A percentile compares a stretch with the other conserved stretches of the same genome.
Evolutionary conservation across 2,888 invertebrate genomes (phyloP).

Genomic region (Macroteleia sp.): DNA sequence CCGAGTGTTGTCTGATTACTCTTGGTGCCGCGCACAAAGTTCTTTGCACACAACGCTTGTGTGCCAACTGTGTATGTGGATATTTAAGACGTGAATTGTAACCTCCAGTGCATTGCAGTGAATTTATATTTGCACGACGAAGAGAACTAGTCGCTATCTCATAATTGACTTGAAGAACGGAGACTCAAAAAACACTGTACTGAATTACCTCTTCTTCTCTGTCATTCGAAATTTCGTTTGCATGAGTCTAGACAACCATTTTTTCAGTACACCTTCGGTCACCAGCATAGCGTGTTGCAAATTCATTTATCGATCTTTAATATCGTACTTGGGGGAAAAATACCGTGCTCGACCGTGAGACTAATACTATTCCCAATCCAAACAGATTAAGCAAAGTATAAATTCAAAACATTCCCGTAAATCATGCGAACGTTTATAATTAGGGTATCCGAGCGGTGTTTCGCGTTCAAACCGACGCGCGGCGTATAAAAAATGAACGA

Average conservation of each 20-base stretch:
- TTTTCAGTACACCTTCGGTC: slow-evolving; percentile 9
- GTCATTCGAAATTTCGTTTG: not conserved
- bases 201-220: slow-evolving; percentile 29
- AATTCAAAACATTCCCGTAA: slow-evolving; percentile 6
- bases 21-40: not conserved
- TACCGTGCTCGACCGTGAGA: slow-evolving; percentile 62
- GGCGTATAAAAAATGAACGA: not conserved
- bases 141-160: slow-evolving; percentile 30
- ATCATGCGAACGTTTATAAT: slow-evolving; percentile 28
- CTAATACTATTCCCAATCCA: slow-evolving; percentile 41
- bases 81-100: slow-evolving; percentile 47
- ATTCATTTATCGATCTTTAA: slow-evolving; percentile 70
- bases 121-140: slow-evolving; percentile 52
- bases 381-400: slow-evolving; percentile 28
- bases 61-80: slow-evolving; percentile 20
- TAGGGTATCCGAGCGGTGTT: not conserved
- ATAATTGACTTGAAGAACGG: slow-evolving; percentile 44
- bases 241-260: not conserved
- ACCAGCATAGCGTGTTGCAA: slow-evolving; percentile 31
- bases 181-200: no score
- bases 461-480: not conserved
- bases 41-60: slow-evolving; percentile 18
- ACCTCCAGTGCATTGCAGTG: slow-evolving; percentile 34
- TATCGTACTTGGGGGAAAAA: slow-evolving; percentile 60
- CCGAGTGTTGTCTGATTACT: slow-evolving; percentile 18